A percentile compares a stretch with the other conserved stretches of the same genome.
These are phyloP conservation scores for Capra hircus DNA, from an alignment of 2,113 vertebrate genomes.

Conservation along the genomic window DNA sequence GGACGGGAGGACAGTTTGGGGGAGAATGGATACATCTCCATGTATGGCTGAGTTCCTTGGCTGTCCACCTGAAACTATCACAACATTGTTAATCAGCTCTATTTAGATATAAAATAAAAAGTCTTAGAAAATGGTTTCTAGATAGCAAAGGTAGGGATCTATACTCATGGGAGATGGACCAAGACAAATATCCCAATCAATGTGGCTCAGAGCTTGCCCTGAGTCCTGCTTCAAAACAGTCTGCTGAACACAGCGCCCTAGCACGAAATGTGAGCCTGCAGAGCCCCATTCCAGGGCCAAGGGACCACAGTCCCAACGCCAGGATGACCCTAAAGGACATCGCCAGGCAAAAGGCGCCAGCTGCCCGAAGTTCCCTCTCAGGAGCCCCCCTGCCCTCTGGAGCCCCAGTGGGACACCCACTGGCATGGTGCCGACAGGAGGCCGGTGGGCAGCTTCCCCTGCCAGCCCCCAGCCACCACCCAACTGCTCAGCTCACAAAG, in stretches of 20 bases:
- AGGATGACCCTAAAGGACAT: not conserved
- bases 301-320: not conserved
- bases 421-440: not conserved
- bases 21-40: not conserved
- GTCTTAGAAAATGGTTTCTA: not conserved
- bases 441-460: not conserved
- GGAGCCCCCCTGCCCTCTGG: not conserved
- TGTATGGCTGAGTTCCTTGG: not conserved
- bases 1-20: not conserved
- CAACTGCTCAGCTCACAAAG: not conserved
- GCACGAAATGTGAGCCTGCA: not conserved
- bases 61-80: not conserved
- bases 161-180: not conserved
- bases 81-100: not conserved
- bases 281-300: not conserved
- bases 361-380: not conserved
- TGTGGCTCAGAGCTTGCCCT: not conserved
- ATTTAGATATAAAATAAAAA: not conserved
- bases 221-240: not conserved
- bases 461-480: fast-evolving
- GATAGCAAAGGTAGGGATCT: not conserved
- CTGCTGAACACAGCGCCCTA: not conserved
- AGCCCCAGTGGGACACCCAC: not conserved
- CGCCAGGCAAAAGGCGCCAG: fast-evolving
- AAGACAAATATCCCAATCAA: not conserved